Conservation (phyloP, 2,888 invertebrate genomes). For the Orthosia gothica region DNA sequence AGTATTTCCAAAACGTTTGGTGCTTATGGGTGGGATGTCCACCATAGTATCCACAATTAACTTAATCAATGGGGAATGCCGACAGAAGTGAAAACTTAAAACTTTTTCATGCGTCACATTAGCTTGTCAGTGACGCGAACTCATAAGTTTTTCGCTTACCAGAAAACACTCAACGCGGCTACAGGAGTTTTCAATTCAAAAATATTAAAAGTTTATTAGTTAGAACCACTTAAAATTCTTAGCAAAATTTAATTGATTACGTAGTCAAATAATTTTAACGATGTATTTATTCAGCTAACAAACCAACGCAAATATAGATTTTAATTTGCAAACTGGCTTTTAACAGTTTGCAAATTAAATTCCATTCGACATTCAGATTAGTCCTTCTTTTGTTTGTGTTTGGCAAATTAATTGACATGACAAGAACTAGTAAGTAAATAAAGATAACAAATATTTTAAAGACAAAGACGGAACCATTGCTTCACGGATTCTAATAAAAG, state of each 20-base stretch:
- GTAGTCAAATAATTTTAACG: slow-evolving; percentile 5
- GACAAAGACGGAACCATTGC: neutral
- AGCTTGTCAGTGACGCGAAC: too few species aligned
- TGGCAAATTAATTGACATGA: neutral
- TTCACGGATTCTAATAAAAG: neutral
- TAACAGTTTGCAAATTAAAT: slow-evolving; percentile 6
- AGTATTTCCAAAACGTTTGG: too few species aligned
- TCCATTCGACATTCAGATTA: neutral
- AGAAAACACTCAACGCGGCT: too few species aligned
- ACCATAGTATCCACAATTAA: neutral
- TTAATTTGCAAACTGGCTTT: too few species aligned
- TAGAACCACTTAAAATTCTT: too few species aligned
- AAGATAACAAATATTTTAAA: neutral
- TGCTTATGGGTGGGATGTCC: too few species aligned
- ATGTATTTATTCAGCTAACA: slow-evolving; percentile 5
- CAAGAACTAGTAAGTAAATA: neutral
- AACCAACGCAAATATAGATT: neutral
- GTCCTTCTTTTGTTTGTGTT: slow-evolving; percentile 2
- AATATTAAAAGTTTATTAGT: neutral
- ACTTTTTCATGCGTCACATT: too few species aligned
- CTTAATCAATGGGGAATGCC: too few species aligned
- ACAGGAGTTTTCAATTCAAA: too few species aligned
- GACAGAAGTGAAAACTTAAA: too few species aligned
- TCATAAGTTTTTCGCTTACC: too few species aligned
- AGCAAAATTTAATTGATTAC: neutral